Conservation (phyloP, 2,113 vertebrate species). For the Nyctereutes procyonoides region DNA sequence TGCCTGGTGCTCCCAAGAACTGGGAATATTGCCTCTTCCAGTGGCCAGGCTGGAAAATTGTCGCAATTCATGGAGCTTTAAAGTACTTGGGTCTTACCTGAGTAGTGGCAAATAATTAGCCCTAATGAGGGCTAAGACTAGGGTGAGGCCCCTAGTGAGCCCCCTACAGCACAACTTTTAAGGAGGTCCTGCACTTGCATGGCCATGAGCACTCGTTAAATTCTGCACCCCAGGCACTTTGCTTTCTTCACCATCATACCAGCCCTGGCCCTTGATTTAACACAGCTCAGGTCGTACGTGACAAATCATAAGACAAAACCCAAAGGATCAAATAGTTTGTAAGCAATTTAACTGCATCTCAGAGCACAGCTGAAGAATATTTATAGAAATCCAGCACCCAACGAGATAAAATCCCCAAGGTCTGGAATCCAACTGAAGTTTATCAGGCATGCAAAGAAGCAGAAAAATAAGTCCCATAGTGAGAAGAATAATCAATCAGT, state of each 20-base stretch:
- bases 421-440: neutral
- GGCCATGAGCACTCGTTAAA: neutral
- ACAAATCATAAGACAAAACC: neutral
- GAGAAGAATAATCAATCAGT: neutral
- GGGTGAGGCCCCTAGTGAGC: neutral
- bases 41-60: neutral
- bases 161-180: neutral
- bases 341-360: neutral
- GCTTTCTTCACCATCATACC: neutral
- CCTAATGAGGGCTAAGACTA: neutral
- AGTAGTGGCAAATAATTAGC: neutral
- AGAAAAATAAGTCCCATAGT: neutral
- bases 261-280: neutral
- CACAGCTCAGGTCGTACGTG: neutral
- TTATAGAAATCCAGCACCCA: neutral
- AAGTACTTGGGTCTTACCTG: neutral
- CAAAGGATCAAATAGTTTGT: neutral
- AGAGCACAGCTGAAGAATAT: neutral
- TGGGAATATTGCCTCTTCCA: neutral
- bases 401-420: neutral
- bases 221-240: too few relatives aligned
- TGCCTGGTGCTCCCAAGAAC: neutral
- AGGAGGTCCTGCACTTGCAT: fast-evolving
- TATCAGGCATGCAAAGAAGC: neutral
- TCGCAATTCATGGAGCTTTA: neutral